Evolutionary conservation across 2,113 vertebrate genomes (phyloP), one percentile per base, ranked within the genome.

Genomic region (Triplophysa dalaica): DNA sequence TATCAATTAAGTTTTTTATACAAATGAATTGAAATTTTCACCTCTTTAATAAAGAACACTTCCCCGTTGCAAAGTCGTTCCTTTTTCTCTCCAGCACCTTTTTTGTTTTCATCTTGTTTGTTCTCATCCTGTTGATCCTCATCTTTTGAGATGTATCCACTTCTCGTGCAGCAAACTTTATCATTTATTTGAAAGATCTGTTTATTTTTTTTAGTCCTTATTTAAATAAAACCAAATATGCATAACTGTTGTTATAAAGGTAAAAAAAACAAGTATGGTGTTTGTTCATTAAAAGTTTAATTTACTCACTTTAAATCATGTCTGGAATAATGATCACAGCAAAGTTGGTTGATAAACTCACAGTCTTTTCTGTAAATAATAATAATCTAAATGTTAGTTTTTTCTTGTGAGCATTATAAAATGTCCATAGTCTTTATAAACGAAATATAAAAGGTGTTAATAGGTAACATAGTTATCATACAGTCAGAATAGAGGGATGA

Each of bases 61-160:
- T 95, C 94, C 82, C 95, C 95, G 38, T 95, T 96, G 87, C 94
- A 96, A 0, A 96, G 84, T 2, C 94, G 89, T 45, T 45, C 54
- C 1, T 74, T 41, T 74, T 24, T 76, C 21, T 14, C 13, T 50
- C 14, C 11, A 50, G 48, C 1, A 4, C 1, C 4, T 29, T 29
- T 29, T 29, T 29, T 29, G 26, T 29, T 29, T 2, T 29, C 26
- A 29, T 29, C 26, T 29, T 29, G 26, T 29, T 29, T 1, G 26
- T 29, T 29, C 26, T 29, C 26, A 29, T 29, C 26, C 26, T 29
- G 26, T 29, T 29, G 26, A 29, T 29, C 3, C 26, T 29, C 26
- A 29, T 29, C 13, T 22, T 94, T 90, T 1, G 60, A 83, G 63
- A 95, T 85, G 43, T 94, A 94, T 0, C 86, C 89, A 33, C 95